These are phyloP conservation scores for Heliconius nattereri DNA, from an alignment of 1,140 invertebrate genomes.

Conservation along the genomic window DNA sequence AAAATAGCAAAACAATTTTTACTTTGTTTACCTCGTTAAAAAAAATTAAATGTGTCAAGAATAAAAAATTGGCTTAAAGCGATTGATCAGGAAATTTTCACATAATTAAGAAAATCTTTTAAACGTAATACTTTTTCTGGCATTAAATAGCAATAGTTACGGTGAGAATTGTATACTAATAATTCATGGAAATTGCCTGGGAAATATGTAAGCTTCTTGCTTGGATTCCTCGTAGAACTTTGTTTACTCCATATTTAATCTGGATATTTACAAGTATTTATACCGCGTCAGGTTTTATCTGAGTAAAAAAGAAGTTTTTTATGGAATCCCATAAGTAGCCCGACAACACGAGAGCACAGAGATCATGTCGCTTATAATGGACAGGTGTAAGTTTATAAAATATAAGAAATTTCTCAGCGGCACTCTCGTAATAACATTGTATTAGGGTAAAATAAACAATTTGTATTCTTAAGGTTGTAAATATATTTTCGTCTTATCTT, in stretches of 20 bases:
- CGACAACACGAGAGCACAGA: background rate
- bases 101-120: background rate
- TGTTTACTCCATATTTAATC: slow-evolving; percentile 8
- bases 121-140: background rate
- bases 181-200: slow-evolving; percentile 10
- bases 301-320: background rate
- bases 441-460: no score
- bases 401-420: background rate
- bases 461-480: no score
- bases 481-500: no score
- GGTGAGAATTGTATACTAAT: slow-evolving; percentile 1
- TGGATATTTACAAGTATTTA: slow-evolving; percentile 4
- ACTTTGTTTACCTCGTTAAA: background rate
- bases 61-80: background rate
- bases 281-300: background rate
- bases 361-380: background rate
- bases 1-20: background rate
- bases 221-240: background rate
- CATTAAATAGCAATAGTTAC: background rate
- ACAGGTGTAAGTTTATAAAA: background rate
- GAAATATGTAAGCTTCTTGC: background rate
- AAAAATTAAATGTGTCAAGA: background rate
- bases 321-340: background rate
- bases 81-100: background rate
- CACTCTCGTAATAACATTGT: no score